Evolutionary conservation across 2,888 invertebrate species (phyloP).

Genomic region (Hirudinaria manillensis): DNA sequence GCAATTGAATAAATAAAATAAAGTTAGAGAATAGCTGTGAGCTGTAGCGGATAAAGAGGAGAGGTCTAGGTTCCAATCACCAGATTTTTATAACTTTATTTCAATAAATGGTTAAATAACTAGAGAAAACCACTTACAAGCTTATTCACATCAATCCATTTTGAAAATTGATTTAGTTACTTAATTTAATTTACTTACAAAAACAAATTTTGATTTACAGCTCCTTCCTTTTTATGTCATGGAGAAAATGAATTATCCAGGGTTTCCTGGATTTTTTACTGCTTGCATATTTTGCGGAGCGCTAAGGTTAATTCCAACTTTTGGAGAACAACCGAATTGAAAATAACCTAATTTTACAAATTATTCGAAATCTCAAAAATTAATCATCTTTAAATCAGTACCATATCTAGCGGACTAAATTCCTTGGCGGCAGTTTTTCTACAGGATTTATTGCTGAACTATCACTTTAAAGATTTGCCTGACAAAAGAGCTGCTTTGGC

Average conservation of each 20-base stretch:
- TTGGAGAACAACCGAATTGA: background rate
- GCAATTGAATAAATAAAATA: no score
- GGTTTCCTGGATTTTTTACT: slow-evolving; percentile 85
- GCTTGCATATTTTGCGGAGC: slow-evolving; percentile 93
- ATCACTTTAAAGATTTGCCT: slow-evolving; percentile 64
- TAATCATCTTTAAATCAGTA: slow-evolving; percentile 60
- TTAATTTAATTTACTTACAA: no score
- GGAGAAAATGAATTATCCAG: slow-evolving; percentile 69
- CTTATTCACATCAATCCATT: no score
- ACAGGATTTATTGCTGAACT: slow-evolving; percentile 74
- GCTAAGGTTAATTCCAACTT: slow-evolving; percentile 65
- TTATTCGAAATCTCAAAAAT: background rate
- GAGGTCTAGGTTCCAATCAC: no score
- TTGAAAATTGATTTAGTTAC: no score
- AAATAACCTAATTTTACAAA: background rate
- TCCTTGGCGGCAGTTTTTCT: slow-evolving; percentile 84
- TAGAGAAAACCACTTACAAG: no score
- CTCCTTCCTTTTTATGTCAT: slow-evolving; percentile 84
- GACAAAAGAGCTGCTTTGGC: slow-evolving; percentile 71
- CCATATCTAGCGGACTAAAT: slow-evolving; percentile 89
- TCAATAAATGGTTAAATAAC: no score
- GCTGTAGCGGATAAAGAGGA: no score
- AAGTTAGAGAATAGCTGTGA: no score
- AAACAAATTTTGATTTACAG: slow-evolving; percentile 56
- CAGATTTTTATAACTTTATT: no score